Conservation (phyloP, 2,888 invertebrate species). For the Amorpha juglandis region DNA sequence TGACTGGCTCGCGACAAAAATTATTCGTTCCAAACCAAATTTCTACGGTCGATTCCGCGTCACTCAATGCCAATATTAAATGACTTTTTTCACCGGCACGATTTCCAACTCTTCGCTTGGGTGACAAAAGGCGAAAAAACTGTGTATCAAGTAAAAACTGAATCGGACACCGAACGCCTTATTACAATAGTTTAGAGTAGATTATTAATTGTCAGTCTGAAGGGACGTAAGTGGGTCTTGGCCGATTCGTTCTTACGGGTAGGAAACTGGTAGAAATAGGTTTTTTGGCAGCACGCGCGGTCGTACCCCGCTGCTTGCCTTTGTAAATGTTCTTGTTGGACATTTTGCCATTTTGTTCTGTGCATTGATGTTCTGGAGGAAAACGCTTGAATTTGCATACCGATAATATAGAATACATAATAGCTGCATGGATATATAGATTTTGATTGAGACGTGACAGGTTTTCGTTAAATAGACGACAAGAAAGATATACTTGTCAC, state of each 20-base stretch:
- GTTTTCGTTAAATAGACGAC: no score
- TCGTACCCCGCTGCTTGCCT: slow-evolving; percentile 50
- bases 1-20: slow-evolving; percentile 34
- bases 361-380: neutral
- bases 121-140: slow-evolving; percentile 76
- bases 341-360: neutral
- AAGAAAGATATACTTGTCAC: no score
- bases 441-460: neutral
- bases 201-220: slow-evolving; percentile 43
- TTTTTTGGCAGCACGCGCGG: slow-evolving; percentile 68
- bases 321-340: slow-evolving; percentile 44
- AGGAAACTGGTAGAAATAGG: slow-evolving; percentile 61
- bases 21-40: slow-evolving; percentile 56
- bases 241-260: slow-evolving; percentile 63
- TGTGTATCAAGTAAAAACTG: slow-evolving; percentile 39
- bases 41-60: slow-evolving; percentile 70
- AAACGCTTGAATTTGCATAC: slow-evolving; percentile 10
- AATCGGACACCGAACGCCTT: slow-evolving; percentile 40
- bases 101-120: slow-evolving; percentile 78
- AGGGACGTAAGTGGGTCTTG: slow-evolving; percentile 68
- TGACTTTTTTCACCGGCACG: slow-evolving; percentile 75
- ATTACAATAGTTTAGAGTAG: slow-evolving; percentile 46
- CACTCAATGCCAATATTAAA: slow-evolving; percentile 80
- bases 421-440: no score
- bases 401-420: neutral